Conservation (phyloP, 1,140 invertebrate species). For the Chionoecetes opilio region DNA sequence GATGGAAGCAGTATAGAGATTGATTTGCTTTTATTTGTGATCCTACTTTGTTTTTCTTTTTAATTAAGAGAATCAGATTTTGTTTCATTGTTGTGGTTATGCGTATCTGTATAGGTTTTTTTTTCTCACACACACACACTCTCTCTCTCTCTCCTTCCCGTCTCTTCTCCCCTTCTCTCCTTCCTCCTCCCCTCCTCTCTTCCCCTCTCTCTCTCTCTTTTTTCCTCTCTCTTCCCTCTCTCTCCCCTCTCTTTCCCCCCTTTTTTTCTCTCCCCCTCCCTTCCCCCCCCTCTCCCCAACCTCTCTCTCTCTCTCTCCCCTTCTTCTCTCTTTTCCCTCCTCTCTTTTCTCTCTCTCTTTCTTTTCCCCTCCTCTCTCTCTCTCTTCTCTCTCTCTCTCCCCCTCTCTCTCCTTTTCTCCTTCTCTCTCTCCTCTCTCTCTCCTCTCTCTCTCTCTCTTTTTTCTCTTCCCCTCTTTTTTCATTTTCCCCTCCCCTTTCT, state of each 20-base stretch:
- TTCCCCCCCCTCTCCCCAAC: too few species aligned
- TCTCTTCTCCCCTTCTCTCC: neutral
- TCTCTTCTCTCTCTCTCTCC: neutral
- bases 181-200: slow-evolving; percentile 8
- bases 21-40: too few species aligned
- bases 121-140: neutral
- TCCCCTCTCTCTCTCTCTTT: slow-evolving; percentile 36
- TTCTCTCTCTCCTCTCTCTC: slow-evolving; percentile 8
- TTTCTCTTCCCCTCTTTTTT: too few species aligned
- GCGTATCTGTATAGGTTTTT: too few species aligned
- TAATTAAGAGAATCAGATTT: too few species aligned
- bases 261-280: too few species aligned
- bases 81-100: too few species aligned
- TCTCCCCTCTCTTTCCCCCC: neutral
- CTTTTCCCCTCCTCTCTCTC: slow-evolving; percentile 7
- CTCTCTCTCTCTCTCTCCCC: too few species aligned
- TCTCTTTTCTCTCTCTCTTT: neutral
- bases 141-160: slow-evolving; percentile 24
- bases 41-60: too few species aligned
- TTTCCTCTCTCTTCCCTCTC: neutral
- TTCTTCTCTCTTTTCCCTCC: neutral
- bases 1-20: too few species aligned
- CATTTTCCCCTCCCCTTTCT: too few species aligned
- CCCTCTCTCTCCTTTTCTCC: neutral
- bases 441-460: slow-evolving; percentile 15